Evolutionary conservation across 1,140 invertebrate species (phyloP), one percentile per base, ranked within the genome.

Genomic region (Drosophila bocqueti): DNA sequence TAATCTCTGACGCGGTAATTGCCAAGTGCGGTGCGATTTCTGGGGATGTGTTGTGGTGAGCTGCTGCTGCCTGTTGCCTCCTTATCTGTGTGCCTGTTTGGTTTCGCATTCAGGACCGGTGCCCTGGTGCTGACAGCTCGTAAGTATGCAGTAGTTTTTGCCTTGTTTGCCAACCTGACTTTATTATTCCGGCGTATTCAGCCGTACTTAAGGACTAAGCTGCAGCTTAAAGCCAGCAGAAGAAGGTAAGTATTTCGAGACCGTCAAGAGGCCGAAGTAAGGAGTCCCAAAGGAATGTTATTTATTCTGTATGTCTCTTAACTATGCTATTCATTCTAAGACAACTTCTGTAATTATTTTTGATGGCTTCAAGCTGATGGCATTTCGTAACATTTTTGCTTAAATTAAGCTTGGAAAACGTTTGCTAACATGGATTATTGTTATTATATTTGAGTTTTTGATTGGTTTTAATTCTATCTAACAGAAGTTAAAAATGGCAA

Each of bases 1-100:
- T 79, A 68, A 69, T 78, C 55, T 77, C 72, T 77, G 57, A 72
- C 40, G 31, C 57, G 59, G 60, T 79, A 78, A 78, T 78, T 78
- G 74, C 64, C 76, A 77, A 78, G 63, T 83, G 80, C 69, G 57
- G 49, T 50, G 67, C 54, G 54, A 55, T 38, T 55, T 36, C 54
- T 24, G 54, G 18, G 18, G 18, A 16, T 38, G 34, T 24, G 52
- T 10, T 55, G 52, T 29, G 50, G 50, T 18, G 29, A 52, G 29
- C 49, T 18, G 29, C 29, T 11, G 26, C 63, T 31, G 38, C 79
- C 81, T 86, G 62, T 54, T 73, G 69, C 68, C 72, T 61, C 3
- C 76, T 73, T 58, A 57, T 65, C 59, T 57, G 66, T 74, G 67
- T 57, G 58, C 61, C 52, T 62, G 67, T 74, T 71, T 76, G 84